A percentile compares a stretch with the other conserved stretches of the same genome.
phyloP scores from a whole-genome alignment of 2,113 vertebrate species.

The Macroglossus sobrinus region DNA sequence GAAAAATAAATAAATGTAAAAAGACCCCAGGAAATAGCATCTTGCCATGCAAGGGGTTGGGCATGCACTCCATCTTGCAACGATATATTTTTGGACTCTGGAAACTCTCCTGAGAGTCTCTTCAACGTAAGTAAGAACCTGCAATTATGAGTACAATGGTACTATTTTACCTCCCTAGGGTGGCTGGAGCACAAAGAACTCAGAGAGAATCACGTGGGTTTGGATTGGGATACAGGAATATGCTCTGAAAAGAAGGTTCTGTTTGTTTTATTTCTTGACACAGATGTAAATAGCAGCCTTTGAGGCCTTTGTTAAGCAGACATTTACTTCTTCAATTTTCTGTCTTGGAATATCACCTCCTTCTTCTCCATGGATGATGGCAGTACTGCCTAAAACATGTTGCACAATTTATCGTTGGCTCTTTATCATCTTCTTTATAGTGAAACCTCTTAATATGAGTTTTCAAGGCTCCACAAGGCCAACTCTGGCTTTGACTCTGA shows the following conservation, averaged over 20 bases:
- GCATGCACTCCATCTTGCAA: background rate
- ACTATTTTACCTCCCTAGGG: constrained; percentile 74
- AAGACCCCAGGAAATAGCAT: constrained; percentile 50
- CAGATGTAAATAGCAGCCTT: background rate
- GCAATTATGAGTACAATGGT: constrained; percentile 70
- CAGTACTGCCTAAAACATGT: background rate
- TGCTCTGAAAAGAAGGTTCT: background rate
- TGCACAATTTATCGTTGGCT: background rate
- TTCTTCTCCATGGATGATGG: background rate
- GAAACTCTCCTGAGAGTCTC: constrained; percentile 65
- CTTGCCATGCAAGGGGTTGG: constrained; percentile 15
- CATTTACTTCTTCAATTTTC: background rate
- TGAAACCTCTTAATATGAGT: background rate
- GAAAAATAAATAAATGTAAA: background rate
- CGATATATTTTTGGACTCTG: constrained; percentile 68
- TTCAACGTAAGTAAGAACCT: constrained; percentile 74
- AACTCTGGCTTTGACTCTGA: background rate
- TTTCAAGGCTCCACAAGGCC: background rate
- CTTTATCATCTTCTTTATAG: background rate
- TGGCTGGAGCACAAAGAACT: constrained; percentile 59
- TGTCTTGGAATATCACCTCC: background rate
- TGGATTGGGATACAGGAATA: background rate
- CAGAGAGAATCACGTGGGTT: constrained; percentile 32
- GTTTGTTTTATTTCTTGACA: constrained; percentile 4
- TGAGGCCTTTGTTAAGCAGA: background rate